phyloP scores from a whole-genome alignment of 92 coral and sea anemone species.

The Phymanthus crucifer region DNA sequence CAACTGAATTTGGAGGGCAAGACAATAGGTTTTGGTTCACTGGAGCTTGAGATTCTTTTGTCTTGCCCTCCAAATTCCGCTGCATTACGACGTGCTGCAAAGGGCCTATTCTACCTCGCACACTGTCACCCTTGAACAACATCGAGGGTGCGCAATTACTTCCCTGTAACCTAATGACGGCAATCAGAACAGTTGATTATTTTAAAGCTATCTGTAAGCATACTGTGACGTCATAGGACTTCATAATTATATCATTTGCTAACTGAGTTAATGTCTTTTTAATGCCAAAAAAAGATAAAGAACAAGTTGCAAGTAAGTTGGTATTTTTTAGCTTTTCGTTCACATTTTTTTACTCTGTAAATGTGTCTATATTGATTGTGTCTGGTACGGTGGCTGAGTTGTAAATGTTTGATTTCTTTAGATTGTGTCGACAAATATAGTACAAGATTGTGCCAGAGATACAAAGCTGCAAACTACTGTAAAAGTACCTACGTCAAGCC shows the following conservation, averaged over 20 bases:
- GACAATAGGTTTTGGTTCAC: too few relatives aligned
- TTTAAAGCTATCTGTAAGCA: background rate
- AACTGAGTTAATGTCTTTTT: background rate
- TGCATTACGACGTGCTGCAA: too few relatives aligned
- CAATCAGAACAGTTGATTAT: too few relatives aligned
- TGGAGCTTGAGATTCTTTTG: too few relatives aligned
- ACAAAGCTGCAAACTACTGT: background rate
- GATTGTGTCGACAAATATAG: background rate
- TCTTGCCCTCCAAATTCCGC: too few relatives aligned
- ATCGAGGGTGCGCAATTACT: too few relatives aligned
- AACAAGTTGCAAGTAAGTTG: conserved; percentile 4
- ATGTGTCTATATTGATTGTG: background rate
- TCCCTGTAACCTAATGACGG: too few relatives aligned
- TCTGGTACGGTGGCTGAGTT: background rate
- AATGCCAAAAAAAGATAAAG: background rate
- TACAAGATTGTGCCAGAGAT: background rate
- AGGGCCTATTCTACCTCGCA: too few relatives aligned
- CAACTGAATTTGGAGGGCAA: too few relatives aligned
- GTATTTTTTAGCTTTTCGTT: background rate
- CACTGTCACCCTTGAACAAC: too few relatives aligned
- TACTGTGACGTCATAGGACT: too few relatives aligned
- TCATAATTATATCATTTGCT: conserved; percentile 39
- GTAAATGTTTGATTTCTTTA: background rate
- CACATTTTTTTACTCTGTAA: background rate
- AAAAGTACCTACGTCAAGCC: background rate